Evolutionary conservation across 2,888 invertebrate species (phyloP).

Genomic region (Shargacucullia verbasci): DNA sequence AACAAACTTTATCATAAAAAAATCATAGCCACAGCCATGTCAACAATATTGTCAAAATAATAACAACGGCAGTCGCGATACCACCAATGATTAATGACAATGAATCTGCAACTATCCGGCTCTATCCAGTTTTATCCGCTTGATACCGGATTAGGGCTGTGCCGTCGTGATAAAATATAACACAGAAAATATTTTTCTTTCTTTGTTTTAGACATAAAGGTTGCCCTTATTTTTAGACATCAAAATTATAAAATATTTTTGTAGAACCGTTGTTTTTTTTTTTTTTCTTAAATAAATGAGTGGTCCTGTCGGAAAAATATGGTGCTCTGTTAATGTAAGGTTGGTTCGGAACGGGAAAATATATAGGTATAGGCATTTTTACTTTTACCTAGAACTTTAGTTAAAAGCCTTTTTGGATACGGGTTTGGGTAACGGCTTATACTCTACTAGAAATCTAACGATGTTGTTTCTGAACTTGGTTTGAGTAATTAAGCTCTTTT

Average conservation of each 20-base stretch:
- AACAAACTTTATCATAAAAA: slow-evolving; percentile 14
- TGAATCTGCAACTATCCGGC: slow-evolving; percentile 49
- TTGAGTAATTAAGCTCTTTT: slow-evolving; percentile 22
- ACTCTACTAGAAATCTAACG: slow-evolving; percentile 14
- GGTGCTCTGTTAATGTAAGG: neutral
- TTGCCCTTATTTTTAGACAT: slow-evolving; percentile 17
- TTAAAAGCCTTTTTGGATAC: slow-evolving; percentile 12
- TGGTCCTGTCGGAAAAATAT: slow-evolving; percentile 8
- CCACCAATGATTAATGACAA: slow-evolving; percentile 49
- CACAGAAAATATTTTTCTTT: slow-evolving; percentile 24
- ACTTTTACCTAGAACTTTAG: slow-evolving; percentile 4
- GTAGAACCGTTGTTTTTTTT: neutral
- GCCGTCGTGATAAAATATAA: slow-evolving; percentile 33
- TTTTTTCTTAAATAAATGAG: slow-evolving; percentile 5
- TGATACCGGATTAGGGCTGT: slow-evolving; percentile 45
- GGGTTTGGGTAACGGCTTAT: slow-evolving; percentile 8
- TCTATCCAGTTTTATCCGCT: slow-evolving; percentile 46
- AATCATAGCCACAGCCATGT: slow-evolving; percentile 22
- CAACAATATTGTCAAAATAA: neutral
- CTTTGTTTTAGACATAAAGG: slow-evolving; percentile 23
- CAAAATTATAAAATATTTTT: slow-evolving; percentile 12
- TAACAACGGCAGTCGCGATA: slow-evolving; percentile 32
- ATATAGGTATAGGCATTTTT: neutral
- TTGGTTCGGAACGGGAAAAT: neutral
- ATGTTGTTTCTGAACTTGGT: slow-evolving; percentile 29